Evolutionary conservation across 2,113 vertebrate genomes (phyloP).

Genomic region (Seriola rivoliana): DNA sequence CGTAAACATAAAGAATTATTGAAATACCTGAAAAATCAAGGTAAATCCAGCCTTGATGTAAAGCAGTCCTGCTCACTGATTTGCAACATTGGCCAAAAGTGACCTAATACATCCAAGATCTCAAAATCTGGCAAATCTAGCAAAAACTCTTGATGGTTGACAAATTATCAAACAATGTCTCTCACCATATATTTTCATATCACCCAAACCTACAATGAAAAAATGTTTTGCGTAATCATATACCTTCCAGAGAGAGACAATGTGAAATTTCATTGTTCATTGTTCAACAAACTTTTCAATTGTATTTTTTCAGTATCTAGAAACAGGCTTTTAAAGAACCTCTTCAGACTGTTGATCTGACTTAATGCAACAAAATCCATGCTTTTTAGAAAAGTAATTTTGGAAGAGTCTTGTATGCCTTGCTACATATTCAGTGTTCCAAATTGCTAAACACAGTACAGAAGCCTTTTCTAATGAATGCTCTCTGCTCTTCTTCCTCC

Average conservation of each 20-base stretch:
- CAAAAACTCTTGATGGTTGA: too few species aligned
- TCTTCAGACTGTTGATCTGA: constrained; percentile 9
- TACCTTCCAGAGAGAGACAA: background rate
- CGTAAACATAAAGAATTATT: background rate
- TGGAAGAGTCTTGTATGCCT: background rate
- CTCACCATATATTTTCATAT: too few species aligned
- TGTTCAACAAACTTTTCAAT: background rate
- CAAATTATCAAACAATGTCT: too few species aligned
- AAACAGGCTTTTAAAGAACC: constrained; percentile 18
- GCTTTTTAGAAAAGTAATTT: constrained; percentile 17
- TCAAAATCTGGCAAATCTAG: background rate
- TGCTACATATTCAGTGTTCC: constrained; percentile 18
- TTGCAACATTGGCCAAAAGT: background rate
- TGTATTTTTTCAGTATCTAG: background rate
- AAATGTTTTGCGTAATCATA: too few species aligned
- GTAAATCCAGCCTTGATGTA: background rate
- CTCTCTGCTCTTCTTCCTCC: constrained; percentile 8
- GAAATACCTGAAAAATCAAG: background rate
- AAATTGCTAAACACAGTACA: background rate
- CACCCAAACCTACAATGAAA: too few species aligned
- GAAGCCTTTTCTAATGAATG: constrained; percentile 7
- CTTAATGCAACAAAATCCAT: constrained; percentile 4
- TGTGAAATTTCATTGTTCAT: background rate
- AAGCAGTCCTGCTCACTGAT: background rate
- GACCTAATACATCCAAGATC: background rate